A percentile compares a stretch with the other conserved stretches of the same genome.
Conservation (phyloP, 2,797 vertebrate genomes). For the Enteromius trimaculatus region DNA sequence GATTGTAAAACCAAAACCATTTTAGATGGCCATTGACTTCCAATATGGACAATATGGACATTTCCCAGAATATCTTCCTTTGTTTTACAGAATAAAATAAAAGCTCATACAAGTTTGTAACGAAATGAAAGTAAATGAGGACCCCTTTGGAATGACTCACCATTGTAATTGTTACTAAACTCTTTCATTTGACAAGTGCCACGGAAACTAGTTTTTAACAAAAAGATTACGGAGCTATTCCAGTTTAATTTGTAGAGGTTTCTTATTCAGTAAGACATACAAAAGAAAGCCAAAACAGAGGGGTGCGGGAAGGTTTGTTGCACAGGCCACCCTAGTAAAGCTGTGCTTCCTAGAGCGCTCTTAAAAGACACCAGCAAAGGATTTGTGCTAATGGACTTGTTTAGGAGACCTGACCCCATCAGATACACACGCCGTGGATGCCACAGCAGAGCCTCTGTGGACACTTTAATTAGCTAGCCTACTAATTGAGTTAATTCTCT, state of each 20-base stretch:
- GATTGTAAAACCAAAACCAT: background rate
- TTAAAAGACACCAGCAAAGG: background rate
- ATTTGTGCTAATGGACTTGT: constrained; percentile 32
- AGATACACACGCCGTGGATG: background rate
- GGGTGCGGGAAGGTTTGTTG: background rate
- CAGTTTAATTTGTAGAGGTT: background rate
- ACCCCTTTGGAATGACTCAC: constrained; percentile 39
- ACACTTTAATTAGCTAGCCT: constrained; percentile 55
- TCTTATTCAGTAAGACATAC: background rate
- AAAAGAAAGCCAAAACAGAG: background rate
- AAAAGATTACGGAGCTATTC: constrained; percentile 15
- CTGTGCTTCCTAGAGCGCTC: background rate
- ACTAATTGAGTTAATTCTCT: constrained; percentile 73
- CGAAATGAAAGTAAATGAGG: background rate
- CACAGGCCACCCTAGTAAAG: background rate
- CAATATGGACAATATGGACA: background rate
- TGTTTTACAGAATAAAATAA: background rate
- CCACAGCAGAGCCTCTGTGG: constrained; percentile 26
- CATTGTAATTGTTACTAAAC: constrained; percentile 18
- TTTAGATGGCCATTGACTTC: background rate
- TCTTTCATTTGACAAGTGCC: constrained; percentile 16
- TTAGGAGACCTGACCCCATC: constrained; percentile 32
- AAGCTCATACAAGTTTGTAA: background rate
- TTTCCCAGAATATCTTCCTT: background rate
- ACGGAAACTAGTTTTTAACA: background rate